Base-by-base conservation (phyloP, 1,140 invertebrate genomes). In the Charaxes varanes region DNA sequence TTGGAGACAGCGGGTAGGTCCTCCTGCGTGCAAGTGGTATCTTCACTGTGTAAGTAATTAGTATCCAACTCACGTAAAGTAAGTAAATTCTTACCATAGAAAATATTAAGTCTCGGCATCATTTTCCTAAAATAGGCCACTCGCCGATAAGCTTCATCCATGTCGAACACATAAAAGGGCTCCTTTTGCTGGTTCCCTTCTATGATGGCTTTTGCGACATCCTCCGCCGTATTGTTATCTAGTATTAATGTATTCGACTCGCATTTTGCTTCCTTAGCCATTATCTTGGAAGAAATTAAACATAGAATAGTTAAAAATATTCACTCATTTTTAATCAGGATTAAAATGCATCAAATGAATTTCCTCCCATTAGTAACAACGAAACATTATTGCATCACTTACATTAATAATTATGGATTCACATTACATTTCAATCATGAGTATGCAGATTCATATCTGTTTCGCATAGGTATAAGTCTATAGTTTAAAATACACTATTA, bases 31-130 rank as follows among this genome's bases (percentile, higher is more conserved):
- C 7, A 8, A 23, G 6, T 23, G 21, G 21, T 7, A 23, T 23
- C 10, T 23, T 7, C n/a, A 23, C 6, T n/a, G 3, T 3, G 4
- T 8, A 23, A 3, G 21, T 6, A 12, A 33, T 19, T n/a, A n/a
- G n/a, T n/a, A n/a, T n/a, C n/a, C n/a, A n/a, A 19, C n/a, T 11
- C 5, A 11, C 2, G 7, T 11, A 28, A 21, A 22, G 13, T 18
- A 6, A 28, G 13, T 8, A 41, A 16, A 31, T 6, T 36, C 18
- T 34, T 49, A 63, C 61, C 61, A 15, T 61, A 64, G 46, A 57
- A 64, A 23, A 64, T 64, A 38, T 57, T 16, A 11, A 64, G 43
- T 16, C 60, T 40, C 3, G 60, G 60, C 56, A 63, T 49, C 30
- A 48, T 46, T 18, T 50, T 27, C 16, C 36, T 53, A 28, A 63